A percentile compares a stretch with the other conserved stretches of the same genome.
Conservation (phyloP, 1,140 invertebrate species). For the Cepaea nemoralis region DNA sequence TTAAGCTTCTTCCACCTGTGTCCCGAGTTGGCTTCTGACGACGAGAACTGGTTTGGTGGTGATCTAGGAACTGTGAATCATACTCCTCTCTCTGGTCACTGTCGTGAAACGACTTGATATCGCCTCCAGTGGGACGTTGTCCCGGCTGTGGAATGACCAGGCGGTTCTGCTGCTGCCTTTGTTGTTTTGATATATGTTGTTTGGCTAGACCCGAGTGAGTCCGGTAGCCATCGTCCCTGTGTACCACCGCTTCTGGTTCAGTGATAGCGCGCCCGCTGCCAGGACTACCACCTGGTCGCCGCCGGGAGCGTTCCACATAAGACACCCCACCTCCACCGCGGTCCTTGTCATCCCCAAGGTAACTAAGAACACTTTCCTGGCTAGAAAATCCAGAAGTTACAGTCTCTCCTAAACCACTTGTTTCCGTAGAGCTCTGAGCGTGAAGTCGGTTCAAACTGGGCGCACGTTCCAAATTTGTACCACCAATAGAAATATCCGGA, state of each 20-base stretch:
- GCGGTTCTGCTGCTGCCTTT: neutral
- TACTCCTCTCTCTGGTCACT: neutral
- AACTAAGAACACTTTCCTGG: conserved; percentile 62
- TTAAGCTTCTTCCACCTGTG: neutral
- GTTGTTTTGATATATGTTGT: neutral
- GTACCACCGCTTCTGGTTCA: neutral
- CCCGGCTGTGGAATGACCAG: neutral
- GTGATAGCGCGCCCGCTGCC: neutral
- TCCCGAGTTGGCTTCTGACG: neutral
- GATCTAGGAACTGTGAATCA: neutral
- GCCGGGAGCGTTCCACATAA: neutral
- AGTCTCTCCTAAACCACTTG: conserved; percentile 65
- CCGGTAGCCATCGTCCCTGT: neutral
- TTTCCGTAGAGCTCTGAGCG: conserved; percentile 67
- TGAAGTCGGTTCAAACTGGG: conserved; percentile 56
- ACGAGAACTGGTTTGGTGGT: neutral
- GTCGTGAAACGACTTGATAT: neutral
- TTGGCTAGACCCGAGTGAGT: neutral
- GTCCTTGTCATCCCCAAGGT: conserved; percentile 8
- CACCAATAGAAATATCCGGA: conserved; percentile 17
- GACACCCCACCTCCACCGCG: neutral
- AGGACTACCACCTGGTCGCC: neutral
- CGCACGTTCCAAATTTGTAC: conserved; percentile 48
- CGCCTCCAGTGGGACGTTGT: neutral
- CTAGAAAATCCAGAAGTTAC: conserved; percentile 65